Percentiles rank a stretch among this genome's conserved stretches.
These are phyloP conservation scores for Etheostoma perlongum DNA, from an alignment of 2,797 vertebrate genomes.

Conservation along the genomic window DNA sequence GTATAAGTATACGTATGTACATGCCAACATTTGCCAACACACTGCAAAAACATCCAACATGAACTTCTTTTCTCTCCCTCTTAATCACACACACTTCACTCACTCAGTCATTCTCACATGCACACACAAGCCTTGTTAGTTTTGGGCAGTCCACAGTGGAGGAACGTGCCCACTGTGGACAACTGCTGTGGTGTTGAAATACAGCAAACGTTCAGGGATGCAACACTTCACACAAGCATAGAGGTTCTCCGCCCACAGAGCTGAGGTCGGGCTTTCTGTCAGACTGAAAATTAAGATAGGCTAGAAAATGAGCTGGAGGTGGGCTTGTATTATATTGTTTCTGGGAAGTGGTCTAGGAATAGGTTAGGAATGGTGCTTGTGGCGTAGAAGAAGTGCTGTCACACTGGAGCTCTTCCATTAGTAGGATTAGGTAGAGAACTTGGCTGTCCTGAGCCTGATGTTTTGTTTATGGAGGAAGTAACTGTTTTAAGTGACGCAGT, in stretches of 20 bases:
- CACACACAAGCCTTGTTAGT: slow-evolving; percentile 50
- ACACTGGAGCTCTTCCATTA: slow-evolving; percentile 22
- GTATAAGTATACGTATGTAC: slow-evolving; percentile 27
- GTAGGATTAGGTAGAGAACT: slow-evolving; percentile 10
- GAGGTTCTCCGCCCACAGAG: slow-evolving; percentile 37
- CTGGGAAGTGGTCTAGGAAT: slow-evolving; percentile 62
- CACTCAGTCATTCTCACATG: slow-evolving; percentile 42
- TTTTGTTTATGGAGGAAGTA: slow-evolving; percentile 32
- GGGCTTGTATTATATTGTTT: slow-evolving; percentile 58
- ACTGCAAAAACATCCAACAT: slow-evolving; percentile 43
- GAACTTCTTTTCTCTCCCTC: slow-evolving; percentile 46
- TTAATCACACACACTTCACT: slow-evolving; percentile 49
- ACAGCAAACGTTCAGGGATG: slow-evolving; percentile 47
- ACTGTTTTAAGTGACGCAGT: slow-evolving; percentile 8
- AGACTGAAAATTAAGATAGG: slow-evolving; percentile 58
- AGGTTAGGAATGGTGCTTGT: slow-evolving; percentile 52
- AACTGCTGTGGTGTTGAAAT: slow-evolving; percentile 56
- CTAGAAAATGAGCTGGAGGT: slow-evolving; percentile 38
- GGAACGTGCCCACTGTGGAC: slow-evolving; percentile 45
- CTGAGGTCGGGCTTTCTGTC: slow-evolving; percentile 61
- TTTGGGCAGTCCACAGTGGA: slow-evolving; percentile 54
- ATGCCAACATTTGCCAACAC: slow-evolving; percentile 42
- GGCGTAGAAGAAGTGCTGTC: slow-evolving; percentile 43
- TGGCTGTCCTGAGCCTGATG: neutral
- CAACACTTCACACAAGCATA: slow-evolving; percentile 44